Base-by-base conservation (phyloP, 2,888 invertebrate species). In the Cantharis rufa region DNA sequence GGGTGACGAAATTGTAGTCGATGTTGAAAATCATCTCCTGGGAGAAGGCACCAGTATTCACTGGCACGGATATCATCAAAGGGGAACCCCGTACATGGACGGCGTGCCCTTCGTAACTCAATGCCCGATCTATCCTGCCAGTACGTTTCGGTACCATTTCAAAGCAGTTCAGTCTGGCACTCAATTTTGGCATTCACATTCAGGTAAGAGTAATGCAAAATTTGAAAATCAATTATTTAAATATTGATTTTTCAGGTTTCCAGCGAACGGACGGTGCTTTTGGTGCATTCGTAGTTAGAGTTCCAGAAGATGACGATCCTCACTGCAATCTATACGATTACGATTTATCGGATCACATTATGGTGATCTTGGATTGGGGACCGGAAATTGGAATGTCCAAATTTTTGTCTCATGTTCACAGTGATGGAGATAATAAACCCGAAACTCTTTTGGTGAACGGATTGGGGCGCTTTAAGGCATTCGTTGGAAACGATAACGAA, bases 1-100 rank as follows among this genome's bases (percentile, higher is more conserved):
- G 83, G 94, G 95, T n/a, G 97, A 98, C 85, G 90, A 92, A 27
- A 89, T 97, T 3, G 91, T 95, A 24, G 96, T 96, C 0, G 95
- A 96, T 84, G 94, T 97, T 9, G 91, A 92, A 80, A 98, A 98
- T 85, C 90, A 91, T 77, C 86, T 97, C 86, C 90, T 93, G 84
- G 93, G 94, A 0, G 96, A 96, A 85, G 94, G 93, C 18, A 96
- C 96, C 0, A 93, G 94, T 0, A 92, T 98, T 16, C 98, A 98
- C 85, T 98, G 97, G 97, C 98, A 98, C 84, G 97, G 98, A 0
- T 92, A 95, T 84, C 96, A 96, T 84, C 95, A 96, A 87, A 88
- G 89, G 71, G 91, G 91, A 0, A 93, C 93, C 0, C 96, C 96
- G 0, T 96, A 94, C 85, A 96, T 96, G 96, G 96, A 97, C 81